phyloP scores from a whole-genome alignment of 2,797 vertebrate genomes.

The Glossophaga mutica region DNA sequence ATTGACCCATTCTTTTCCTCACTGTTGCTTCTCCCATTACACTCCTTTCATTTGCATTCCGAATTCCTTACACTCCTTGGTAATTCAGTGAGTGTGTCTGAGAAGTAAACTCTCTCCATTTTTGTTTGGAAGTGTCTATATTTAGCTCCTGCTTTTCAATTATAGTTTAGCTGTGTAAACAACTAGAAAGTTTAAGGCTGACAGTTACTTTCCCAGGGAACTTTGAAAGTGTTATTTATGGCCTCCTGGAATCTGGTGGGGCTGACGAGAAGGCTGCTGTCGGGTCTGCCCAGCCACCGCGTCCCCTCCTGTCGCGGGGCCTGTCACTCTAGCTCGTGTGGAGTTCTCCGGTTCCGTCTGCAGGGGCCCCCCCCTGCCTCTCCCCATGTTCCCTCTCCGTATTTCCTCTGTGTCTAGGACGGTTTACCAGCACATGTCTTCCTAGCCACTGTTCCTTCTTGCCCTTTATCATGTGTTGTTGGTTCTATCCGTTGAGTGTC shows the following conservation, averaged over 20 bases:
- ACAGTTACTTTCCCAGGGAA: background rate
- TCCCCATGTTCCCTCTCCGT: background rate
- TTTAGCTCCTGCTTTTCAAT: background rate
- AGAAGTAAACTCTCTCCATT: background rate
- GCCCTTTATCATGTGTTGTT: background rate
- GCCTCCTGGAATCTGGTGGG: no score
- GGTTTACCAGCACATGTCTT: background rate
- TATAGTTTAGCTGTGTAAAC: background rate
- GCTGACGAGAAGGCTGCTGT: background rate
- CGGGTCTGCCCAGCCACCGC: no score
- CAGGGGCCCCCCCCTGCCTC: background rate
- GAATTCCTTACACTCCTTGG: background rate
- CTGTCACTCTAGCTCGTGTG: fast-evolving
- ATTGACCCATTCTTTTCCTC: background rate
- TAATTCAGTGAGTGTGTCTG: background rate
- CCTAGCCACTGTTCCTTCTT: background rate
- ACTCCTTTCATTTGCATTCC: background rate
- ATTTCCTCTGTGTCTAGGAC: background rate
- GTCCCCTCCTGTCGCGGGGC: no score
- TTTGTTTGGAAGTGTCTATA: background rate
- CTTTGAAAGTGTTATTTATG: background rate
- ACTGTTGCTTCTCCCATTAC: background rate
- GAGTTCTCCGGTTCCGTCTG: background rate
- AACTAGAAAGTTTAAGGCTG: background rate
- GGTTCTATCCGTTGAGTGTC: background rate